phyloP scores from a whole-genome alignment of 2,888 invertebrate genomes.

The Torymus texanus region DNA sequence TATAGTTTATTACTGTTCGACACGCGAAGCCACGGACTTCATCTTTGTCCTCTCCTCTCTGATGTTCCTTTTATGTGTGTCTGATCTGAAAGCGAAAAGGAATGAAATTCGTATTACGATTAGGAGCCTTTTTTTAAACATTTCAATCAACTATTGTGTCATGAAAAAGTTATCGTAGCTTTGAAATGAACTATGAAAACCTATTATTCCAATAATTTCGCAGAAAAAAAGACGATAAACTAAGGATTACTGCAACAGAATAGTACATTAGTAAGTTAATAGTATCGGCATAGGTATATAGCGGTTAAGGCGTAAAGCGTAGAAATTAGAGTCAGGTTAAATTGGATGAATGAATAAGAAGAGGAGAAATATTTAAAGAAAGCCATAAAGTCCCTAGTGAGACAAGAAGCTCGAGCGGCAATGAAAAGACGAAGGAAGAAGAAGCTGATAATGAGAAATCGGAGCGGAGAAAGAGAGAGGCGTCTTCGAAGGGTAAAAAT shows the following conservation, averaged over 20 bases:
- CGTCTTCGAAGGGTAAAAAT: conserved; percentile 54
- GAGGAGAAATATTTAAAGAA: background rate
- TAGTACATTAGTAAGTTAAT: too few species aligned
- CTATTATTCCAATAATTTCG: too few species aligned
- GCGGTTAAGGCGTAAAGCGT: too few species aligned
- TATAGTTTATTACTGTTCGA: conserved; percentile 67
- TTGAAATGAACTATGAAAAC: too few species aligned
- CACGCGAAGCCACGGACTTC: conserved; percentile 63
- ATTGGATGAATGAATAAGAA: too few species aligned
- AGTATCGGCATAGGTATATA: too few species aligned
- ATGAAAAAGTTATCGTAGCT: background rate
- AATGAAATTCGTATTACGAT: conserved; percentile 11
- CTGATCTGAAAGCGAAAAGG: background rate
- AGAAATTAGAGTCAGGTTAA: too few species aligned
- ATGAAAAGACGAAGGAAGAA: background rate
- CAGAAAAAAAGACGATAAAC: too few species aligned
- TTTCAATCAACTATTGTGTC: background rate
- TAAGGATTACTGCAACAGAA: too few species aligned
- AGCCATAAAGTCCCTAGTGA: background rate
- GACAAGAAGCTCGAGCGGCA: background rate
- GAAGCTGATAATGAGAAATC: conserved; percentile 52
- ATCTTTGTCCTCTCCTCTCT: conserved; percentile 40
- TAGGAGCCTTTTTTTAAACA: background rate
- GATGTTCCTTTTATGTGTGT: background rate
- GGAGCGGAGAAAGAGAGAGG: conserved; percentile 3